Evolutionary conservation across 1,140 invertebrate species (phyloP).

Genomic region (Drosophila aff.): DNA sequence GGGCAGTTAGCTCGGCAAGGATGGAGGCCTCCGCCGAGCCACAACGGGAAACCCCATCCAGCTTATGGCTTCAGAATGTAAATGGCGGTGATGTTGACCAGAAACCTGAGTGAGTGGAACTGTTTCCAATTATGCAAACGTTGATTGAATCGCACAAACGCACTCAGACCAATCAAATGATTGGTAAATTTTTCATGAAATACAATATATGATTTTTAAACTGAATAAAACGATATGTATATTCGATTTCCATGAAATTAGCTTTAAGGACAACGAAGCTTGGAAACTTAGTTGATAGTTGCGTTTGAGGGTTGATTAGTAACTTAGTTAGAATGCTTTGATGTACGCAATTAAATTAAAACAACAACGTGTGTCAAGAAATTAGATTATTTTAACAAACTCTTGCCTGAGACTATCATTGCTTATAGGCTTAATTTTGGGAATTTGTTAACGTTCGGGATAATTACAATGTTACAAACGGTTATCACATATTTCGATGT

Average conservation of each 20-base stretch:
- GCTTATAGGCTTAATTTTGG: too few relatives aligned
- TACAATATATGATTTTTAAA: slow-evolving; percentile 7
- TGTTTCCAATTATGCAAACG: slow-evolving; percentile 18
- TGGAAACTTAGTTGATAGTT: not conserved
- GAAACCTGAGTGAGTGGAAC: slow-evolving; percentile 16
- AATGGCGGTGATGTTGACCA: slow-evolving; percentile 14
- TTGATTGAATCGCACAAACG: slow-evolving; percentile 11
- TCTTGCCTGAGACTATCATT: too few relatives aligned
- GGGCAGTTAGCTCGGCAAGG: slow-evolving; percentile 25
- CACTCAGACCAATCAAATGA: slow-evolving; percentile 6
- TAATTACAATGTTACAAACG: too few relatives aligned
- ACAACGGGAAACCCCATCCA: slow-evolving; percentile 1
- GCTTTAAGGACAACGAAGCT: not conserved
- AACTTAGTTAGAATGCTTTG: not conserved
- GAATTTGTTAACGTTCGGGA: too few relatives aligned
- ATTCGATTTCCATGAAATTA: not conserved
- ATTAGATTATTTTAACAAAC: not conserved
- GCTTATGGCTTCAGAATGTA: slow-evolving; percentile 14
- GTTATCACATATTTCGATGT: too few relatives aligned
- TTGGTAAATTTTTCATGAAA: slow-evolving; percentile 7
- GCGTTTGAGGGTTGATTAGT: not conserved
- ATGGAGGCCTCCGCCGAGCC: not conserved
- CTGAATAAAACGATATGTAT: not conserved
- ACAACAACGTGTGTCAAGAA: not conserved
- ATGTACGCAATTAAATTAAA: not conserved